Evolutionary conservation across 2,888 invertebrate genomes (phyloP).

Genomic region (Cheilosia grossa): DNA sequence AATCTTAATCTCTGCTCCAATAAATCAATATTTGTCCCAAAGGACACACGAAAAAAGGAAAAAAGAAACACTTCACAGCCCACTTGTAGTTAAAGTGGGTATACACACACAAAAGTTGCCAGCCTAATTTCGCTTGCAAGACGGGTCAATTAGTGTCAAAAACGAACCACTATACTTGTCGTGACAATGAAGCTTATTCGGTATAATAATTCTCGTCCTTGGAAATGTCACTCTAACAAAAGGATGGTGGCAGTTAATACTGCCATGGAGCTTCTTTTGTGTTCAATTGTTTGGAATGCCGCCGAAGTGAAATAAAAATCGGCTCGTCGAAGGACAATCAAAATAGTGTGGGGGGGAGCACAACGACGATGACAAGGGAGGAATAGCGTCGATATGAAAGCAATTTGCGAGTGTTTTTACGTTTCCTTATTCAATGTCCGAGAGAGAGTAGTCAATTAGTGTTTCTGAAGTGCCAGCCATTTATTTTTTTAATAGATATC

Average conservation of each 20-base stretch:
- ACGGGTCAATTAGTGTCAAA: slow-evolving; percentile 65
- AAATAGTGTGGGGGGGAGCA: not conserved
- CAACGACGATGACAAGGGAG: not conserved
- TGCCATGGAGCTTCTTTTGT: slow-evolving; percentile 48
- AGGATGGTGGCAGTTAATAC: slow-evolving; percentile 23
- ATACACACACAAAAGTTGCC: slow-evolving; percentile 10
- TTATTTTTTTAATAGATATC: not conserved
- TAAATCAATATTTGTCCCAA: slow-evolving; percentile 29
- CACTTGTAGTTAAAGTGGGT: not conserved
- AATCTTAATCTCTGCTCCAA: not conserved
- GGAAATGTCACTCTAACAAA: slow-evolving; percentile 36
- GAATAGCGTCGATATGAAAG: slow-evolving; percentile 34
- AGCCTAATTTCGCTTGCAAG: slow-evolving; percentile 39
- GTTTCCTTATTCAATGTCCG: slow-evolving; percentile 8
- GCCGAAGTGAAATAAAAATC: slow-evolving; percentile 51
- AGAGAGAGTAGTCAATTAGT: slow-evolving; percentile 14
- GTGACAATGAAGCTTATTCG: slow-evolving; percentile 55
- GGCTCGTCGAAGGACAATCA: slow-evolving; percentile 55
- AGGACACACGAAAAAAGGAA: not conserved
- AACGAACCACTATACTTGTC: slow-evolving; percentile 57
- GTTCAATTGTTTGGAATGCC: slow-evolving; percentile 27
- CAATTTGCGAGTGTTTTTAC: slow-evolving; percentile 26
- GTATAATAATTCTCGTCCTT: slow-evolving; percentile 60
- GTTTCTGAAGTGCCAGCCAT: slow-evolving; percentile 36
- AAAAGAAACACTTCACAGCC: not conserved